Evolutionary conservation across 2,113 vertebrate genomes (phyloP).

Genomic region (Probosciger aterrimus): DNA sequence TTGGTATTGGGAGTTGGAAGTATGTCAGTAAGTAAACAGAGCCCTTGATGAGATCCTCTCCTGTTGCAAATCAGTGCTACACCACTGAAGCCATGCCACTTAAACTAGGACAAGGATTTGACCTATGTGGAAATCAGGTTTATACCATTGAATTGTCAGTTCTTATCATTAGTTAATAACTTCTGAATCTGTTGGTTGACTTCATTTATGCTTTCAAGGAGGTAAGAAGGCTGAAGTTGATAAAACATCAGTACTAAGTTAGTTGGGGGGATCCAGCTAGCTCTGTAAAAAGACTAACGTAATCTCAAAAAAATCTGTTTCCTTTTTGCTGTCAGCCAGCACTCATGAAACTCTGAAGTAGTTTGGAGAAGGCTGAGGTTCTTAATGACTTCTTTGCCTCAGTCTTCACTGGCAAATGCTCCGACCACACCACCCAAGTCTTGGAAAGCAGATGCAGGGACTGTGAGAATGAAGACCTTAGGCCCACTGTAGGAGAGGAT

Average conservation of each 20-base stretch:
- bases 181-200: background rate
- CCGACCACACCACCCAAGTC: too few relatives aligned
- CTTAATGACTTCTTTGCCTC: too few relatives aligned
- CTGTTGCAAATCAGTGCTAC: background rate
- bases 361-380: too few relatives aligned
- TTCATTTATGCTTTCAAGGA: background rate
- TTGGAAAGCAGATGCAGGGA: too few relatives aligned
- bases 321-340: background rate
- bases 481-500: too few relatives aligned
- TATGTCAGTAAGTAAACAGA: background rate
- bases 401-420: too few relatives aligned
- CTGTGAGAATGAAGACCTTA: too few relatives aligned
- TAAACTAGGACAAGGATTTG: background rate
- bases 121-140: background rate
- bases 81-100: background rate
- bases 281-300: background rate
- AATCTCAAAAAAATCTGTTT: background rate
- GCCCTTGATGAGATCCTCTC: background rate
- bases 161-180: background rate
- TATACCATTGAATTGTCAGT: background rate
- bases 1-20: background rate
- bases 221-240: background rate
- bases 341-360: background rate
- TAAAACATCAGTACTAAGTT: background rate
- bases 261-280: background rate